Percentiles rank a stretch among this genome's conserved stretches.
Evolutionary conservation across 1,140 invertebrate genomes (phyloP).

Genomic region (Temnothorax curvispinosus): DNA sequence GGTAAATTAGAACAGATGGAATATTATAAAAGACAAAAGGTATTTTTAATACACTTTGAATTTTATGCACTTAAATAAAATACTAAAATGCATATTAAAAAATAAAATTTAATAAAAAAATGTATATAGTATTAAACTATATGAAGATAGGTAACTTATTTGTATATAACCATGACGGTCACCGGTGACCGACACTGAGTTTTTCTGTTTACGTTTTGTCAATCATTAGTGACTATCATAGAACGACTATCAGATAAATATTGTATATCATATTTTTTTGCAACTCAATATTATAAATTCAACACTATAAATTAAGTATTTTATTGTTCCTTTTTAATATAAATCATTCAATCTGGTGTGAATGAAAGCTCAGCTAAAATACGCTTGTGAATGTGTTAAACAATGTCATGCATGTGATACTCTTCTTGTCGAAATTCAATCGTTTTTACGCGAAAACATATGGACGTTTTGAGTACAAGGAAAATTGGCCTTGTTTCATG

Average conservation of each 20-base stretch:
- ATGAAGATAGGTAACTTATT: not conserved
- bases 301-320: no score
- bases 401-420: not conserved
- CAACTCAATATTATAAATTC: no score
- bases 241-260: no score
- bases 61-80: not conserved
- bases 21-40: not conserved
- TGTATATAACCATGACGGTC: not conserved
- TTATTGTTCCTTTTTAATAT: no score
- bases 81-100: slow-evolving; percentile 17
- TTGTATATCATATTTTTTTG: no score
- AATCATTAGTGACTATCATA: no score
- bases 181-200: no score
- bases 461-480: not conserved
- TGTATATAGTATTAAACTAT: not conserved
- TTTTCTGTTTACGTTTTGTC: no score
- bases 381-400: not conserved
- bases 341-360: no score
- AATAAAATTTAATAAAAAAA: not conserved
- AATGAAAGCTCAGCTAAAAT: no score
- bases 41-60: not conserved
- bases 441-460: not conserved
- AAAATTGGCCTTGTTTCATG: not conserved
- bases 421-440: not conserved
- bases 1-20: not conserved